Conservation (phyloP, 2,113 vertebrate genomes). For the Anarrhichthys ocellatus region DNA sequence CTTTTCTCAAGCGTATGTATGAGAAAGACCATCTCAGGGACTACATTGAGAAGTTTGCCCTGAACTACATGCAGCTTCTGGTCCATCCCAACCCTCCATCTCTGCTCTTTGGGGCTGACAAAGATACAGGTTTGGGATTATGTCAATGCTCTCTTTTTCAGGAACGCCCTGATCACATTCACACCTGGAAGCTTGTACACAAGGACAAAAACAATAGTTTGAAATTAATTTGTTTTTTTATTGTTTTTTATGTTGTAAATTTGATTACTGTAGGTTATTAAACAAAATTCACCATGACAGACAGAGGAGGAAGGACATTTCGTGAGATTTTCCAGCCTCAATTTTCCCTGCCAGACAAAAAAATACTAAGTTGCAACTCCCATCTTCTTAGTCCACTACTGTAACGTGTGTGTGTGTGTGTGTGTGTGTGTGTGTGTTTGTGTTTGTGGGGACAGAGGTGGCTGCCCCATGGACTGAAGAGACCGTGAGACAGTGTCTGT, state of each 20-base stretch:
- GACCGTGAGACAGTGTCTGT: constrained; percentile 94
- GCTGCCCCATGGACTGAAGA: constrained; percentile 95
- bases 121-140: constrained; percentile 89
- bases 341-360: background rate
- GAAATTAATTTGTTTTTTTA: background rate
- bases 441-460: constrained; percentile 86
- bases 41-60: constrained; percentile 94
- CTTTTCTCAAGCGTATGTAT: constrained; percentile 94
- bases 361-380: too few species aligned
- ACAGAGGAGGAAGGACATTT: background rate
- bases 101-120: constrained; percentile 91
- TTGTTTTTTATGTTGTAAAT: background rate
- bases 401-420: background rate
- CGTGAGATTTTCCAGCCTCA: background rate
- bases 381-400: background rate
- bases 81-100: constrained; percentile 96
- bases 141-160: background rate
- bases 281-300: background rate
- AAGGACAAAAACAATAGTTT: background rate
- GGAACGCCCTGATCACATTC: background rate
- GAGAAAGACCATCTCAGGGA: constrained; percentile 93
- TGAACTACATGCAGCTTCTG: constrained; percentile 95
- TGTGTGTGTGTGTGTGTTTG: background rate
- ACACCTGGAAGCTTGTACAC: background rate
- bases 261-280: background rate